Evolutionary conservation across 1,140 invertebrate species (phyloP).

Genomic region (Nixonia krombeini): DNA sequence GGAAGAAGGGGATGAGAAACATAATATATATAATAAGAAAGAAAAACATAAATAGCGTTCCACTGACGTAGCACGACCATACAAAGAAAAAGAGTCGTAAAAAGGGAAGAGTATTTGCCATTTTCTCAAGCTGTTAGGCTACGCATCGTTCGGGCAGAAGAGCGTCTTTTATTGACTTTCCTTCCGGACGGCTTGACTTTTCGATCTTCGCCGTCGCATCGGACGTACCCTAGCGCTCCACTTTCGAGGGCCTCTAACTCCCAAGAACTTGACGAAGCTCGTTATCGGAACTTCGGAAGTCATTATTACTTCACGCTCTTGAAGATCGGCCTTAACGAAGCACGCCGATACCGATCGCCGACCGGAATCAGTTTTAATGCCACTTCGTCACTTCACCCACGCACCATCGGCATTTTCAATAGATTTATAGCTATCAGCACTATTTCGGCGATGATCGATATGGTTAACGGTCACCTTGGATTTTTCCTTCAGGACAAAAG

Average conservation of each 20-base stretch:
- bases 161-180: conserved; percentile 19
- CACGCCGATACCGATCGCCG: conserved; percentile 12
- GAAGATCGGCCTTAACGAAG: conserved; percentile 24
- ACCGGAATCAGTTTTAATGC: conserved; percentile 15
- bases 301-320: conserved; percentile 19
- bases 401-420: neutral
- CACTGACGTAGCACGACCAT: too few relatives aligned
- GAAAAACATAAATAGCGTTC: too few relatives aligned
- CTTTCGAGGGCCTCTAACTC: conserved; percentile 12
- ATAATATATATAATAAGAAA: too few relatives aligned
- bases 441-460: neutral
- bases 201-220: conserved; percentile 11
- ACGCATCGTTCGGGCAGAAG: conserved; percentile 1
- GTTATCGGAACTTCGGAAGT: conserved; percentile 25
- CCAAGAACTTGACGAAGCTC: conserved; percentile 26
- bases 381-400: neutral
- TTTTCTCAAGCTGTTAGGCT: conserved; percentile 2
- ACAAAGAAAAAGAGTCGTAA: neutral
- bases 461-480: too few relatives aligned
- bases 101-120: conserved; percentile 8
- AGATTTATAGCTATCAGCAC: neutral
- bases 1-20: too few relatives aligned
- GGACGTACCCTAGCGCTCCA: neutral
- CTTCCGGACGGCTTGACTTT: conserved; percentile 3
- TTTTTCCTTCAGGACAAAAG: too few relatives aligned